These are phyloP conservation scores for Drosophila ezoana DNA, from an alignment of 2,888 invertebrate genomes.

Conservation along the genomic window DNA sequence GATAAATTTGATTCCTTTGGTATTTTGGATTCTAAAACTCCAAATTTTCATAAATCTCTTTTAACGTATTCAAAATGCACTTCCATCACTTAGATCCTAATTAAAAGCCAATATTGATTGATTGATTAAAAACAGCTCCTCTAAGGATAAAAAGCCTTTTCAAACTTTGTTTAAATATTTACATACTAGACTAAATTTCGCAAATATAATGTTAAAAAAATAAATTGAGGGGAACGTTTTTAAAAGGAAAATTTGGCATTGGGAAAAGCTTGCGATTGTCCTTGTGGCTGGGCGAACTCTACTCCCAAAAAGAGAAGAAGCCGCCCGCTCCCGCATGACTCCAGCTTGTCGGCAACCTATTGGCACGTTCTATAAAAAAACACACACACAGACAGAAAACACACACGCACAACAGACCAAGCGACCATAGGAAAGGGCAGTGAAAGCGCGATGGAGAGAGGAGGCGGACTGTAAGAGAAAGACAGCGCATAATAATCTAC, in stretches of 20 bases:
- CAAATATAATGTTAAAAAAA: too few species aligned
- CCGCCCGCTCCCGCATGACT: not conserved
- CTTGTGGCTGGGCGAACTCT: not conserved
- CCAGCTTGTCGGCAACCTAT: conserved; percentile 33
- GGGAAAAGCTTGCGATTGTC: not conserved
- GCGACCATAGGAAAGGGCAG: conserved; percentile 2
- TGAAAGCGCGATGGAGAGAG: not conserved
- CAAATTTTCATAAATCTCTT: too few species aligned
- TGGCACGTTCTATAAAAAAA: conserved; percentile 22
- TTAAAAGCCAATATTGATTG: too few species aligned
- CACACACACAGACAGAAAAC: not conserved
- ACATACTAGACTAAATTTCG: too few species aligned
- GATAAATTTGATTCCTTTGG: too few species aligned
- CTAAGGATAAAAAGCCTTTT: too few species aligned
- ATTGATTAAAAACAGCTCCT: too few species aligned
- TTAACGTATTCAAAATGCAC: too few species aligned
- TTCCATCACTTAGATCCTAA: too few species aligned
- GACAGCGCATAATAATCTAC: conserved; percentile 68
- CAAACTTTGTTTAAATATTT: too few species aligned
- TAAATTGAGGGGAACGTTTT: too few species aligned
- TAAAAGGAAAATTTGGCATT: conserved; percentile 1
- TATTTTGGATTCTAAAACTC: too few species aligned
- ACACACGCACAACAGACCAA: conserved; percentile 12
- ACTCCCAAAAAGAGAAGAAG: not conserved
- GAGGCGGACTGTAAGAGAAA: not conserved